These are phyloP conservation scores for Busseola fusca DNA, from an alignment of 2,888 invertebrate species.

Conservation along the genomic window DNA sequence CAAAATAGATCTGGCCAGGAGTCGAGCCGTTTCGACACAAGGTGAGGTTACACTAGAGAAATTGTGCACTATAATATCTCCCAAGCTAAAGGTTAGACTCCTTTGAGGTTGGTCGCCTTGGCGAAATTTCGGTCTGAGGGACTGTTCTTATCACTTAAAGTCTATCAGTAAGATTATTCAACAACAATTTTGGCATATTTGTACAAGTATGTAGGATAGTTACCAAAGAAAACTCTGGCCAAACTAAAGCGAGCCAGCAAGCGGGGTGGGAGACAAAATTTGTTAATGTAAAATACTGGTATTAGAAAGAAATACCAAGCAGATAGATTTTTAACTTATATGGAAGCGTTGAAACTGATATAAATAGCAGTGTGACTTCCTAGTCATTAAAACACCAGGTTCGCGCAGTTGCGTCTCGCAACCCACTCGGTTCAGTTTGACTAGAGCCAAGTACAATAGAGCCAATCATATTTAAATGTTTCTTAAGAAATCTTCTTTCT, in stretches of 20 bases:
- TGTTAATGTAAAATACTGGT: not conserved
- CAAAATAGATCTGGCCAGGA: conserved; percentile 97
- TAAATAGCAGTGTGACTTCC: not conserved
- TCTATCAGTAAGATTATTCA: too few species aligned
- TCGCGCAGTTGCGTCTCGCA: not conserved
- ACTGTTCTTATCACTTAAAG: too few species aligned
- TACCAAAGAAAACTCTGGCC: not conserved
- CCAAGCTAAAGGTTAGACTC: not conserved
- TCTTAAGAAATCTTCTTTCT: not conserved
- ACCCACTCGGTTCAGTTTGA: not conserved
- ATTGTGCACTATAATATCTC: not conserved
- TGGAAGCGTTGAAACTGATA: not conserved
- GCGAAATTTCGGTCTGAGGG: too few species aligned
- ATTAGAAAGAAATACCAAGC: too few species aligned
- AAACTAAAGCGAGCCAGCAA: not conserved
- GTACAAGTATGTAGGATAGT: too few species aligned
- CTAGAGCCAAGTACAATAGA: not conserved
- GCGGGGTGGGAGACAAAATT: not conserved
- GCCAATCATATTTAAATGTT: not conserved
- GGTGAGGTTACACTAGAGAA: conserved; percentile 87
- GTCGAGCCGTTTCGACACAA: conserved; percentile 96
- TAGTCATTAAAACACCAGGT: too few species aligned
- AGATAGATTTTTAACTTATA: too few species aligned
- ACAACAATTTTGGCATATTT: too few species aligned
- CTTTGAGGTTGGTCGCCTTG: too few species aligned